phyloP scores from a whole-genome alignment of 2,797 vertebrate species.

The Microctenopoma stevenorrisi region DNA sequence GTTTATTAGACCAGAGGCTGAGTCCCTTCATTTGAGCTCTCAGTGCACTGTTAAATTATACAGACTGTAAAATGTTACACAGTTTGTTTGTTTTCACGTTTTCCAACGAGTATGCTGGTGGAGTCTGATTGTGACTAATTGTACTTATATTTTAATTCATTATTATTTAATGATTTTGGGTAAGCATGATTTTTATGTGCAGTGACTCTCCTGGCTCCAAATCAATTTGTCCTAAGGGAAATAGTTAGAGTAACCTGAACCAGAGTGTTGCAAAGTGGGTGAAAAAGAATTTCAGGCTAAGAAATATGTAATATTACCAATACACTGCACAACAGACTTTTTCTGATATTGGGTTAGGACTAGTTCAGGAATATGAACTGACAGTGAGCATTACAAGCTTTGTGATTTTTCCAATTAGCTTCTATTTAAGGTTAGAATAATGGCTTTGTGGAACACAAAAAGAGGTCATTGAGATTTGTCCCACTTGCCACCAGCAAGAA shows the following conservation, averaged over 20 bases:
- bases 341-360: slow-evolving; percentile 1
- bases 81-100: slow-evolving; percentile 18
- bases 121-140: too few species aligned
- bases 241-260: too few species aligned
- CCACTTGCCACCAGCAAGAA: slow-evolving; percentile 32
- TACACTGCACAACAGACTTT: not conserved
- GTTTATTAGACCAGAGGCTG: slow-evolving; percentile 59
- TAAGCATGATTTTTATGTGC: too few species aligned
- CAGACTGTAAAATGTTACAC: slow-evolving; percentile 35
- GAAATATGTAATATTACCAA: slow-evolving; percentile 14
- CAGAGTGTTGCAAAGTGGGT: slow-evolving; percentile 4
- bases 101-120: too few species aligned
- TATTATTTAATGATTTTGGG: too few species aligned
- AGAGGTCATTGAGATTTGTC: slow-evolving; percentile 49
- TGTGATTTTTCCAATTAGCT: slow-evolving; percentile 21
- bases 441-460: slow-evolving; percentile 51
- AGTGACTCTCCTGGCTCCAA: too few species aligned
- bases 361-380: slow-evolving; percentile 25
- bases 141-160: too few species aligned
- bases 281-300: not conserved
- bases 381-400: slow-evolving; percentile 26
- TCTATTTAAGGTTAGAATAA: slow-evolving; percentile 29
- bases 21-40: slow-evolving; percentile 35
- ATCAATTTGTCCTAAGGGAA: too few species aligned
- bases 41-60: slow-evolving; percentile 23